Base-by-base conservation (phyloP, 1,140 invertebrate species). In the Trissolcus basalis region DNA sequence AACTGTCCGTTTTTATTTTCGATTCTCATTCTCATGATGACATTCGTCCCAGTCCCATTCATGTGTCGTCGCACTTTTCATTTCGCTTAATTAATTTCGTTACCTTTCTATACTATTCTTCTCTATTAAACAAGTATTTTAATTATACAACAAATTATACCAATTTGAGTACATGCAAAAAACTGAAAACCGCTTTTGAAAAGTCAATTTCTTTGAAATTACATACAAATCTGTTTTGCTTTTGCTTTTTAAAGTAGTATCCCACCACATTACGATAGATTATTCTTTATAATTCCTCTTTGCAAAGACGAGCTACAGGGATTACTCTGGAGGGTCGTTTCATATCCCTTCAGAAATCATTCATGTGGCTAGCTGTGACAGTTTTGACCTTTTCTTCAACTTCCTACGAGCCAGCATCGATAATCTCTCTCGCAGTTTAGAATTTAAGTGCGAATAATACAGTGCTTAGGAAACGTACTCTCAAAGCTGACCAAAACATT, bases 371-470 rank as follows among this genome's bases (percentile, higher is more conserved):
- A 78, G 65, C 51, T 80, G 50, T 60, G 81, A 71, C 75, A 80
- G 81, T 73, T 68, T 65, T 82, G 63, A 85, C 80, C 82, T 82
- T 78, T 81, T 79, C 83, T 82, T 44, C 80, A 70, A 19, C 27
- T 64, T 70, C 49, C 51, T 60, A 58, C 67, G 50, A 49, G 63
- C 61, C 19, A 27, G 19, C 39, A 68, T 58, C 56, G 73, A 41
- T 82, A 83, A 83, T 68, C 64, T 76, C 47, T 68, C 16, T 58
- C 61, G 43, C 69, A 48, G 68, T 69, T 54, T n/a, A 47, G 54
- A 64, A 72, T 64, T 64, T 36, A n/a, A 74, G 63, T 74, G 63
- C 64, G 63, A 61, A 61, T 60, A 73, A 64, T 56, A 73, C 61
- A 73, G 61, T 67, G 61, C 43, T 15, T 50, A 61, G 61, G 50